Percentiles rank a stretch among this genome's conserved stretches.
Evolutionary conservation across 2,888 invertebrate genomes (phyloP).

Genomic region (Autographa pulchrina): DNA sequence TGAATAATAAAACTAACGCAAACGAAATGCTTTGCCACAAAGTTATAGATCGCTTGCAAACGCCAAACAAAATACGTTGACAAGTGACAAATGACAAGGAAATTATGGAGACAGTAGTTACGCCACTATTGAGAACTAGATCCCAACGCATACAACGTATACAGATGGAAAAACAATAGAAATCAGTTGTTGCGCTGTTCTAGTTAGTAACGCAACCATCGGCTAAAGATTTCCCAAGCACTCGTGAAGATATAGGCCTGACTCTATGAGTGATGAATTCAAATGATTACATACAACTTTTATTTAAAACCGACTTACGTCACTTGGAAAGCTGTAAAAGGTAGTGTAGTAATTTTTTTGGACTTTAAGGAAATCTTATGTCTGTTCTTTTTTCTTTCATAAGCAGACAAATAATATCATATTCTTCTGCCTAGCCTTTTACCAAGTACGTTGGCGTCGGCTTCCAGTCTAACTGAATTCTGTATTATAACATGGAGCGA

Average conservation of each 20-base stretch:
- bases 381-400: too few species aligned
- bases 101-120: conserved; percentile 26
- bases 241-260: conserved; percentile 19
- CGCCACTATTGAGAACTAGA: conserved; percentile 49
- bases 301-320: too few species aligned
- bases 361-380: too few species aligned
- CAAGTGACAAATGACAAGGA: conserved; percentile 17
- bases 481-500: too few species aligned
- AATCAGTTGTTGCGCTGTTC: conserved; percentile 44
- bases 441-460: too few species aligned
- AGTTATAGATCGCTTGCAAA: neutral
- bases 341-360: too few species aligned
- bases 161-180: conserved; percentile 56
- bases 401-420: too few species aligned
- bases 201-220: conserved; percentile 28
- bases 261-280: neutral
- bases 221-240: conserved; percentile 43
- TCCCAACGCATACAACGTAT: conserved; percentile 38
- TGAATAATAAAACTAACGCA: neutral
- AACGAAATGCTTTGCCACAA: neutral
- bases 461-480: too few species aligned
- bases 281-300: too few species aligned
- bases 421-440: too few species aligned
- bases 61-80: conserved; percentile 24
- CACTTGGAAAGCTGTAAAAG: too few species aligned